Conservation (phyloP, 2,113 vertebrate genomes). For the Pavo muticus region DNA sequence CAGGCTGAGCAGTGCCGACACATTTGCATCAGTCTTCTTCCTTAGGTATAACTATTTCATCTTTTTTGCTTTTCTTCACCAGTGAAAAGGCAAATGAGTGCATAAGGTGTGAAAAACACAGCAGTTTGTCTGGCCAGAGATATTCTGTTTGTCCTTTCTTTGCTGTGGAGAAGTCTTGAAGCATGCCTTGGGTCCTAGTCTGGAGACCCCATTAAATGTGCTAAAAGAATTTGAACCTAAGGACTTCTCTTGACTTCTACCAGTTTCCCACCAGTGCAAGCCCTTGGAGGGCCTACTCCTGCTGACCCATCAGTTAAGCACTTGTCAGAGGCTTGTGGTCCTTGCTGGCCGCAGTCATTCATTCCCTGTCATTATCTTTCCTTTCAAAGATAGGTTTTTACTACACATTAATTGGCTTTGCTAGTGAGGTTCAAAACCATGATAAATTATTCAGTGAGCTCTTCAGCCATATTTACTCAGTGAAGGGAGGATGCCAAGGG, state of each 20-base stretch:
- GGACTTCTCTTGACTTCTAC: neutral
- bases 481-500: neutral
- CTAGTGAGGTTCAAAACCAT: conserved; percentile 2
- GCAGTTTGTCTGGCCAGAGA: neutral
- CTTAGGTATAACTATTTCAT: neutral
- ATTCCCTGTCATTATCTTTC: neutral
- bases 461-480: neutral
- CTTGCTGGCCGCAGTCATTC: neutral
- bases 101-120: neutral
- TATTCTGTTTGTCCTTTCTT: neutral
- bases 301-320: neutral
- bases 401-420: conserved; percentile 14
- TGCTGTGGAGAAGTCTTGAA: neutral
- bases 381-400: conserved; percentile 15
- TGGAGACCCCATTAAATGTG: neutral
- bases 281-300: neutral
- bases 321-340: accelerated
- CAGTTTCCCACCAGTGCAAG: neutral
- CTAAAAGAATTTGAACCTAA: neutral
- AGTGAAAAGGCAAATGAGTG: neutral
- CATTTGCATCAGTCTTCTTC: neutral
- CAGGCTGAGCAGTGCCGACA: neutral
- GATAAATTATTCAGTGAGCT: neutral
- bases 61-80: neutral
- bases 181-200: accelerated